Base-by-base conservation (phyloP, 2,113 vertebrate genomes). In the Toxostoma redivivum region DNA sequence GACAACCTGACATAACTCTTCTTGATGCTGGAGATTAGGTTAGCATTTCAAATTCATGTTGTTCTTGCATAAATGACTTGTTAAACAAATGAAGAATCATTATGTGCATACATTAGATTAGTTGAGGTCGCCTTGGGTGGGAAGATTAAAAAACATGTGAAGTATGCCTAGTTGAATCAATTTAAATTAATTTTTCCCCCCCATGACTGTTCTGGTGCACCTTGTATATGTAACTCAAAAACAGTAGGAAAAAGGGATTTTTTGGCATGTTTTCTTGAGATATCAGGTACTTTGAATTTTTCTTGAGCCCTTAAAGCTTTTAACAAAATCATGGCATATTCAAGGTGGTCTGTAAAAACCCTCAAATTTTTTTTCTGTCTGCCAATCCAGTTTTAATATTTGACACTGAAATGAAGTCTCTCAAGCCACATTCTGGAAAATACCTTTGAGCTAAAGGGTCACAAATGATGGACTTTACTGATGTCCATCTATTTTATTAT, bases 41-140 rank as follows among this genome's bases (percentile, higher is more conserved):
- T 95, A 86, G 35, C 3, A 0, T 91, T 87, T 82, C 60, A 73
- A 94, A 93, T 85, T 95, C 33, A 81, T 56, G 35, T 42, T 87
- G 70, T 73, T 69, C 70, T 79, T 90, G 73, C 45, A 80, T 65
- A 94, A 90, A 86, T 81, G n/a, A 58, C 61, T 77, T 82, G 71
- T 80, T 92, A 95, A 82, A 88, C 66, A 91, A 94, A 95, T 38
- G 27, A 95, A 73, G 73, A 94, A 69, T 62, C 61, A 73, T 86
- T 85, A 85, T 28, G 31, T 81, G 85, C 58, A 88, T 91, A 67
- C 28, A 89, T 91, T 88, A 86, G 37, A 95, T 95, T 83, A 80
- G 50, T 2, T 90, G 62, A 77, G 50, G 70, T 88, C 15, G 56
- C 58, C 50, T 73, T 86, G 71, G 47, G 45, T 91, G 62, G 50